Evolutionary conservation across 2,113 vertebrate species (phyloP), one percentile per base, ranked within the genome.

Genomic region (Athene noctua): DNA sequence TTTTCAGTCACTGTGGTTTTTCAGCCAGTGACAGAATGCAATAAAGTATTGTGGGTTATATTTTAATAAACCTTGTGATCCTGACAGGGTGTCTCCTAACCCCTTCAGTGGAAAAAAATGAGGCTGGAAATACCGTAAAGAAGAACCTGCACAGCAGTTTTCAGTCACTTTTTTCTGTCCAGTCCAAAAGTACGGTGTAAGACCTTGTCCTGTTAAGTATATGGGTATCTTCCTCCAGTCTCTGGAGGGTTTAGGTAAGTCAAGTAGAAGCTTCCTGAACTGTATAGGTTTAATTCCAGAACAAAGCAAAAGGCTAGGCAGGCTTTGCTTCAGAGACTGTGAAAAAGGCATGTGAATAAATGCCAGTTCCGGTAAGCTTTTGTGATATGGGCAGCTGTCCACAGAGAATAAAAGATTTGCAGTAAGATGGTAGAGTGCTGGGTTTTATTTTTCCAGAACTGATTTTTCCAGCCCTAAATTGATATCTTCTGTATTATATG

Each of bases 61-160:
- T 82, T 94, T 85, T 91, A 87, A 82, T 89, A 75, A 85, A 85
- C 17, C 5, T 49, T 90, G n/a, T 93, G 67, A 83, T 95, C 32
- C 44, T 91, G 68, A 62, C 25, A 71, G n/a, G 9, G 38, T 75
- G 9, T 82, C 11, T 89, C 47, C 59, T 86, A 38, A 51, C 32
- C 58, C 20, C 51, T 66, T 87, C 61, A 71, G 13, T 0, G 57
- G 59, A 29, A 72, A 78, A 90, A 71, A 58, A 25, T 16, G 10
- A 65, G 26, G 15, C 22, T 95, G 58, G 30, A 89, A 87, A 72
- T 65, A 40, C 55, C 67, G 26, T 32, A 90, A 80, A 44, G 19
- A 73, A 58, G 36, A 75, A 27, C 16, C 44, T n/a, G 25, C 23
- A 15, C 1, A 61, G 18, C 9, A 38, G 15, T 57, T 96, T 90